These are phyloP conservation scores for Drosophila silvestris DNA, from an alignment of 2,888 invertebrate genomes.

Conservation along the genomic window DNA sequence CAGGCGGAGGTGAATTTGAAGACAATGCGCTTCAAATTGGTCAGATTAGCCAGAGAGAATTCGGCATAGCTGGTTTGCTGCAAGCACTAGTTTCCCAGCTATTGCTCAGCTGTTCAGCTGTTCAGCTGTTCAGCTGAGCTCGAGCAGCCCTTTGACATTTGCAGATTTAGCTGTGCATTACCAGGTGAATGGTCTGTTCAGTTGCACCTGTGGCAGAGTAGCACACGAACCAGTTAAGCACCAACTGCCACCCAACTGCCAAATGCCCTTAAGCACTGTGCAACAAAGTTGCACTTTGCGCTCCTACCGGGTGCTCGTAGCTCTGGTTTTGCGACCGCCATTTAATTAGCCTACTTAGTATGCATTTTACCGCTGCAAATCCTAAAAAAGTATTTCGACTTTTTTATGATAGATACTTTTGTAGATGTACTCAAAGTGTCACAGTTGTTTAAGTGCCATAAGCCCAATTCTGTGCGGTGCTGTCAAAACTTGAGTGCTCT, in stretches of 20 bases:
- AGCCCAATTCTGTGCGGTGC: slow-evolving; percentile 5
- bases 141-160: slow-evolving; percentile 66
- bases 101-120: slow-evolving; percentile 35
- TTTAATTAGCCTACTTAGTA: slow-evolving; percentile 68
- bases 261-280: slow-evolving; percentile 8
- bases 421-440: slow-evolving; percentile 3
- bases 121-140: slow-evolving; percentile 30
- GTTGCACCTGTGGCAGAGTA: slow-evolving; percentile 29
- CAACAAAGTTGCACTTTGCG: slow-evolving; percentile 25
- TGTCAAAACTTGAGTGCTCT: slow-evolving; percentile 1
- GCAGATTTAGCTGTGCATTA: slow-evolving; percentile 68
- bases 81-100: slow-evolving; percentile 1
- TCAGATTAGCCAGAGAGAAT: slow-evolving; percentile 69
- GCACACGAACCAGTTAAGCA: slow-evolving; percentile 1
- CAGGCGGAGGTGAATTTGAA: slow-evolving; percentile 42
- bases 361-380: slow-evolving; percentile 37
- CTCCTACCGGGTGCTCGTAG: not conserved
- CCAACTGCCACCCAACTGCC: slow-evolving; percentile 1
- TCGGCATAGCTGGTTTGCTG: slow-evolving; percentile 51
- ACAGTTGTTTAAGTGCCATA: slow-evolving; percentile 3
- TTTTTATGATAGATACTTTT: slow-evolving; percentile 14
- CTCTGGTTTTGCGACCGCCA: slow-evolving; percentile 22
- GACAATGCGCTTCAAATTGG: slow-evolving; percentile 80
- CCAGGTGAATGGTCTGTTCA: slow-evolving; percentile 25
- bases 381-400: slow-evolving; percentile 4